Conservation (phyloP, 2,113 vertebrate genomes). For the Pionites leucogaster region DNA sequence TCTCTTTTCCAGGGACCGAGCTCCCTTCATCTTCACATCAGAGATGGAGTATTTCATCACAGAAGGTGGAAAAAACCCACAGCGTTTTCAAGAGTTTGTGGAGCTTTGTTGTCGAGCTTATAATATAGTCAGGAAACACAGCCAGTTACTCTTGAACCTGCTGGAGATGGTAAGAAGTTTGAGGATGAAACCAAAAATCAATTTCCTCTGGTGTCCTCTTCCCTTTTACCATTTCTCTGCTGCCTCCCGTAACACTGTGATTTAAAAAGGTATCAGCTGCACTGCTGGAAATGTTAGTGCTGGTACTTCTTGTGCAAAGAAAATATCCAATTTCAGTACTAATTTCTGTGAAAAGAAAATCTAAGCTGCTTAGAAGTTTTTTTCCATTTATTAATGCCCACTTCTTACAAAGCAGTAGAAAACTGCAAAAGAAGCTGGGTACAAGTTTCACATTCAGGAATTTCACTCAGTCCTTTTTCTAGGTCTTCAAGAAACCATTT, state of each 20-base stretch:
- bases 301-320: background rate
- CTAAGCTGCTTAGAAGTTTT: background rate
- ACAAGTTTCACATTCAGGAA: background rate
- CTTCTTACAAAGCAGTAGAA: background rate
- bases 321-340: background rate
- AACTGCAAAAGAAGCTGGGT: background rate
- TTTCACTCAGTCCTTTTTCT: background rate
- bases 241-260: background rate
- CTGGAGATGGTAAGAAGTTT: slow-evolving; percentile 85
- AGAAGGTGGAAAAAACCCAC: slow-evolving; percentile 82
- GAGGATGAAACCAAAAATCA: slow-evolving; percentile 15
- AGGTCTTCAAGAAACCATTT: background rate
- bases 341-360: background rate
- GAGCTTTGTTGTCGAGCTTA: slow-evolving; percentile 90
- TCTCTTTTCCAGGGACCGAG: slow-evolving; percentile 80
- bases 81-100: slow-evolving; percentile 86
- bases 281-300: background rate
- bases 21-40: slow-evolving; percentile 90
- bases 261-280: background rate
- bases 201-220: background rate
- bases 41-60: slow-evolving; percentile 95
- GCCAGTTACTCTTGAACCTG: slow-evolving; percentile 81
- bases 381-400: background rate
- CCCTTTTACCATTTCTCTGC: background rate
- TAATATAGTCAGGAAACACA: slow-evolving; percentile 82